Evolutionary conservation across 1,140 invertebrate genomes (phyloP), one percentile per base, ranked within the genome.

Genomic region (Drosophila orena): DNA sequence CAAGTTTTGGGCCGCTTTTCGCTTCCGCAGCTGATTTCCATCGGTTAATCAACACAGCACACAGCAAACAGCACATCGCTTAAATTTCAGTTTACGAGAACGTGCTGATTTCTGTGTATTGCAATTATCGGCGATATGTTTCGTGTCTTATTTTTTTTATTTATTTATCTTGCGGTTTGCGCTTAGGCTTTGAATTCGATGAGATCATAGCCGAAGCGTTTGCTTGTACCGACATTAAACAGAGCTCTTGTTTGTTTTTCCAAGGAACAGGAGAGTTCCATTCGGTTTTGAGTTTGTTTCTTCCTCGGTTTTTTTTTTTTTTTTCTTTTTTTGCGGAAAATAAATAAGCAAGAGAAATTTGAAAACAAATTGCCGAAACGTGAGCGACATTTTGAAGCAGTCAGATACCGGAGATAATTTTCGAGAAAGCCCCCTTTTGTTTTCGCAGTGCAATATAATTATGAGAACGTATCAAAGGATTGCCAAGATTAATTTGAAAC

Each of bases 21-120:
- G 58, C 46, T 74, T 74, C 70, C 70, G 70, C 22, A 40, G 40
- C 69, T 71, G 53, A 71, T 71, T 71, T 58, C 44, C 69, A 71
- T 58, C 66, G 65, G 46, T 71, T 71, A 50, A 66, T 66, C 62
- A 47, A n/a, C 34, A 11, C 12, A 14, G 15, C 15, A 15, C 34
- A n/a, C n/a, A n/a, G n/a, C n/a, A n/a, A n/a, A n/a, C n/a, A 37
- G 12, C 38, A 38, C 22, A 56, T 65, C 35, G 62, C 17, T 46
- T 20, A 6, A 27, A 55, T 49, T 38, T 27, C n/a, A 15, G 10
- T 43, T 50, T 40, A 42, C 27, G 46, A 11, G 24, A 56, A 75
- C 59, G 59, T 75, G 71, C 74, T 15, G 52, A 75, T 53, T 66
- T 35, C 53, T 24, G 42, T 38, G 71, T 20, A 57, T 44, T 69